Evolutionary conservation across 2,888 invertebrate species (phyloP).

Genomic region (Beris morrisii): DNA sequence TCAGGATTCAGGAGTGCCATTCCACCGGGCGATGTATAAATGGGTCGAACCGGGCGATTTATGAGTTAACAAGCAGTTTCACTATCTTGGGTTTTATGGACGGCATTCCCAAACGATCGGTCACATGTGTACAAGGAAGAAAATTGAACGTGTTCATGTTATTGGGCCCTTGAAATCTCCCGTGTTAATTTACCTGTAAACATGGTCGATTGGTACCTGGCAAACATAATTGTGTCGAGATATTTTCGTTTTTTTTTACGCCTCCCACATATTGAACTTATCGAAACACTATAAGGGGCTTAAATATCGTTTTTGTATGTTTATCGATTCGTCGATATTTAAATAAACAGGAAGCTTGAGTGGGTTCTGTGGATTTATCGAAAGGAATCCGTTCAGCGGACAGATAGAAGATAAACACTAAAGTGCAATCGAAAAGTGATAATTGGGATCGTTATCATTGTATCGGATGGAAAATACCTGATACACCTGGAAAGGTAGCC

Average conservation of each 20-base stretch:
- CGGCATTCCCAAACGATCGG: too few species aligned
- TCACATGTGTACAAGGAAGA: too few species aligned
- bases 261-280: slow-evolving; percentile 18
- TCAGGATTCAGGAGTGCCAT: slow-evolving; percentile 4
- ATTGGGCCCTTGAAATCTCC: too few species aligned
- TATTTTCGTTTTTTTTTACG: background rate
- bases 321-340: background rate
- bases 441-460: slow-evolving; percentile 26
- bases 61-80: slow-evolving; percentile 25
- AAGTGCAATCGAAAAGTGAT: slow-evolving; percentile 23
- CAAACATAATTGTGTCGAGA: too few species aligned
- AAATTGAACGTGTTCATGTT: too few species aligned
- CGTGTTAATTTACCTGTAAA: too few species aligned
- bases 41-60: slow-evolving; percentile 14
- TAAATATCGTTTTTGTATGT: slow-evolving; percentile 7
- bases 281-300: background rate
- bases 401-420: slow-evolving; percentile 21
- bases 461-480: background rate
- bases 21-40: slow-evolving; percentile 13
- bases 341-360: slow-evolving; percentile 15
- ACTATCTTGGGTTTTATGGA: background rate
- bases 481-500: background rate
- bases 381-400: slow-evolving; percentile 9
- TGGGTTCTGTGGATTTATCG: background rate
- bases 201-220: too few species aligned